Evolutionary conservation across 1,140 invertebrate genomes (phyloP).

Genomic region (Heliconius hewitsoni): DNA sequence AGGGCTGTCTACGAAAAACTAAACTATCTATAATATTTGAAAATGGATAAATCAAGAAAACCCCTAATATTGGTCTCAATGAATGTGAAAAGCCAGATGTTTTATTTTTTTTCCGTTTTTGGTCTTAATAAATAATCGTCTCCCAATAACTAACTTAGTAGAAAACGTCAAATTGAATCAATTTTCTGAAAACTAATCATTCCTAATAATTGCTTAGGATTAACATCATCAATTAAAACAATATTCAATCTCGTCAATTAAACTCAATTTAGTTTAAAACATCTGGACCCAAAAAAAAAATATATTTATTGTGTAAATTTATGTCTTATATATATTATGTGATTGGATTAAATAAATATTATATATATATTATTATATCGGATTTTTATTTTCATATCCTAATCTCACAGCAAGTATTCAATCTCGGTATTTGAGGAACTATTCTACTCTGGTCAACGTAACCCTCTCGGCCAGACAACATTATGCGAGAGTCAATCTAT

Average conservation of each 20-base stretch:
- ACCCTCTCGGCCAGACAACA: constrained; percentile 47
- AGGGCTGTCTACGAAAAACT: background rate
- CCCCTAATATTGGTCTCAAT: background rate
- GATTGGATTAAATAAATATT: background rate
- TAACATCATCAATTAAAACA: too few species aligned
- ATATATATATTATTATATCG: background rate
- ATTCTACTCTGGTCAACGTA: constrained; percentile 43
- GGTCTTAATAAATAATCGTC: too few species aligned
- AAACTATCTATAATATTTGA: background rate
- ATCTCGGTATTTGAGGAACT: background rate
- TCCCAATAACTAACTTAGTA: too few species aligned
- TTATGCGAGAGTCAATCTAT: constrained; percentile 23
- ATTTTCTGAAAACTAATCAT: too few species aligned
- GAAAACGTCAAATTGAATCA: too few species aligned
- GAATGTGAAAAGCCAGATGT: background rate
- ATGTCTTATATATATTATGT: background rate
- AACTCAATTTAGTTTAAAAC: background rate
- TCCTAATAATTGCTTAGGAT: too few species aligned
- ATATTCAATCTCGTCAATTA: too few species aligned
- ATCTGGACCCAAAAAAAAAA: background rate
- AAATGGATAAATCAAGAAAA: background rate
- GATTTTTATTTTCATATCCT: background rate
- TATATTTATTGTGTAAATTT: background rate
- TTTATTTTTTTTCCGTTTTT: background rate
- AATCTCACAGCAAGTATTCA: background rate